Evolutionary conservation across 2,113 vertebrate genomes (phyloP), one percentile per base, ranked within the genome.

Genomic region (Corapipo altera): DNA sequence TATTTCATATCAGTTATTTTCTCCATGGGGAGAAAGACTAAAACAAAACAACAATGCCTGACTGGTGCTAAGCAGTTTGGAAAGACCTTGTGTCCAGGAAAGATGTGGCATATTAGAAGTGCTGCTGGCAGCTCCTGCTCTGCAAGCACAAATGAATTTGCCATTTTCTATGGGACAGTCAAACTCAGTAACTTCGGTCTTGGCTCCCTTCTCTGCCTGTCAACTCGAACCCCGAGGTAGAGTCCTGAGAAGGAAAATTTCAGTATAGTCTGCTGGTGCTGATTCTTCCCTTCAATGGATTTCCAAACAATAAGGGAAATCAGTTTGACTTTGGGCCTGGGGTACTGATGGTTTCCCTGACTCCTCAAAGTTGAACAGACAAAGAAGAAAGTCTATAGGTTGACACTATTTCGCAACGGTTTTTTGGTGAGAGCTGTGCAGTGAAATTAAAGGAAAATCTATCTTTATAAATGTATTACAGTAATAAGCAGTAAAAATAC

Each of bases 371-470:
- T 1, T 58, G 37, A 66, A 16, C 5, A 80, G 33, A 35, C 41
- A 30, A 21, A 33, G 35, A 57, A 2, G 27, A 1, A 70, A 39
- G 4, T 57, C 35, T 39, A 0, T 8, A 18, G 5, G 6, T 21
- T 12, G 55, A 28, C 12, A 44, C 2, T 15, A 11, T 41, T 70
- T 57, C 81, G 18, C 21, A 79, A 8, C 1, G 0, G 21, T 39
- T 41, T 24, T 48, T 70, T 32, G 1, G 11, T 18, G 15, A 8
- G 8, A 32, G 21, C 8, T 72, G 9, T 48, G 14, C 24, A 33
- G 19, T 35, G 6, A n/a, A 66, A 75, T 78, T 30, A 16, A 32
- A 41, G 11, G 14, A 12, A 46, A 33, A 27, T 22, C 19, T 43
- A 4, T 39, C 1, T 23, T 17, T 57, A 24, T 43, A 14, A 19